Base-by-base conservation (phyloP, 2,113 vertebrate genomes). In the Solea solea region DNA sequence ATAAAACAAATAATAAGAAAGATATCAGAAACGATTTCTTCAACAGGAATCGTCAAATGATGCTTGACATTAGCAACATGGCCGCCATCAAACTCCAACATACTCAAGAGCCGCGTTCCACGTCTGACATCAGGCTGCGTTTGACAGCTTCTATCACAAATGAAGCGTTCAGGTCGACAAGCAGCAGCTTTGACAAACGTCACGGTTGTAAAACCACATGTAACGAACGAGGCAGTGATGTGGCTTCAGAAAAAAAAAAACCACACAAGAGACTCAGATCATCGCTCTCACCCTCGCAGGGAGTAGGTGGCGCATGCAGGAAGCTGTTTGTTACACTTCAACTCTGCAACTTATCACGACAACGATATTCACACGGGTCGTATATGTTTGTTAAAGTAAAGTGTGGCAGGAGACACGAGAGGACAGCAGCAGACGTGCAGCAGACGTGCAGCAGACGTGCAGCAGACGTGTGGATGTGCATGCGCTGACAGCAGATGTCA, bases 191-290 rank as follows among this genome's bases (percentile, higher is more conserved):
- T 11, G 10, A 42, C 42, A 28, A 54, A 49, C 14, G 71, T 41
- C n/a, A 48, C 68, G 70, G 15, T 8, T 41, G 27, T 16, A 51
- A 59, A 82, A 69, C 55, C 75, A 46, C 59, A 66, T 54, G 25
- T 13, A 28, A 56, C 1, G 56, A 12, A 1, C 14, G 3, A 34
- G 11, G 44, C 0, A 5, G n/a, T 2, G 34, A 14, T 56, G 72
- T 53, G 72, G 55, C 62, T 72, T 64, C 0, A 40, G 52, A 40
- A 56, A 67, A 72, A 61, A 21, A 61, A 44, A 12, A 3, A 57
- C 45, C 45, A 48, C 40, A 34, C 9, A 54, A 21, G 21, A 21
- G 16, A 49, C 21, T 45, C 39, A 78, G 2, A 28, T 67, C 9
- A 48, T 8, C 9, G 10, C 7, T 45, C 49, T 55, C 44, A 44